Evolutionary conservation across 1,140 invertebrate species (phyloP).

Genomic region (Matsumurasca onukii): DNA sequence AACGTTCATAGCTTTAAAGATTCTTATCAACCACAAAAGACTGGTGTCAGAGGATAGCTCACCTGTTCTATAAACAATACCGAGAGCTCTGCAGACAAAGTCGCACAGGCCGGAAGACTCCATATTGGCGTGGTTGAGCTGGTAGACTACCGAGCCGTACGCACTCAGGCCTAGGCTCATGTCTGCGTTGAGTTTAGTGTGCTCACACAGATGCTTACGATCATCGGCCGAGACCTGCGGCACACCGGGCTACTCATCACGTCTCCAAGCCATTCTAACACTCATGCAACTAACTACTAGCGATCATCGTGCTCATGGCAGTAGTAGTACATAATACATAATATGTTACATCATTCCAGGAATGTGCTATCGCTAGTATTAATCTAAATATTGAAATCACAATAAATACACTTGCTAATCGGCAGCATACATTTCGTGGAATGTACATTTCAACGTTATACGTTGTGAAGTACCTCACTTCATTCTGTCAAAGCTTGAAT

Average conservation of each 20-base stretch:
- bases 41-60: slow-evolving; percentile 42
- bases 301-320: not conserved
- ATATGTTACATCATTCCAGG: too few species aligned
- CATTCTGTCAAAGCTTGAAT: too few species aligned
- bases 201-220: slow-evolving; percentile 64
- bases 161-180: slow-evolving; percentile 59
- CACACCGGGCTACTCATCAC: slow-evolving; percentile 29
- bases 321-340: not conserved
- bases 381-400: too few species aligned
- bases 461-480: too few species aligned
- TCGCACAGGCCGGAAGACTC: slow-evolving; percentile 74
- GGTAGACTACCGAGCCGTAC: slow-evolving; percentile 76
- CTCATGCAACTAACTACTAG: not conserved
- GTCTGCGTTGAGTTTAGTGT: slow-evolving; percentile 52
- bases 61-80: slow-evolving; percentile 75
- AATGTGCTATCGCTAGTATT: too few species aligned
- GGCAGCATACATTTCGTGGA: too few species aligned
- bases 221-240: slow-evolving; percentile 72
- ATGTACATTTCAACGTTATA: too few species aligned
- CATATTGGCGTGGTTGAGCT: slow-evolving; percentile 78
- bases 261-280: slow-evolving; percentile 4
- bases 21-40: not conserved
- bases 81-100: slow-evolving; percentile 70
- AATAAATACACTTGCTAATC: too few species aligned
- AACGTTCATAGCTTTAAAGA: not conserved